Base-by-base conservation (phyloP, 2,113 vertebrate genomes). In the Zosterops japonicus region DNA sequence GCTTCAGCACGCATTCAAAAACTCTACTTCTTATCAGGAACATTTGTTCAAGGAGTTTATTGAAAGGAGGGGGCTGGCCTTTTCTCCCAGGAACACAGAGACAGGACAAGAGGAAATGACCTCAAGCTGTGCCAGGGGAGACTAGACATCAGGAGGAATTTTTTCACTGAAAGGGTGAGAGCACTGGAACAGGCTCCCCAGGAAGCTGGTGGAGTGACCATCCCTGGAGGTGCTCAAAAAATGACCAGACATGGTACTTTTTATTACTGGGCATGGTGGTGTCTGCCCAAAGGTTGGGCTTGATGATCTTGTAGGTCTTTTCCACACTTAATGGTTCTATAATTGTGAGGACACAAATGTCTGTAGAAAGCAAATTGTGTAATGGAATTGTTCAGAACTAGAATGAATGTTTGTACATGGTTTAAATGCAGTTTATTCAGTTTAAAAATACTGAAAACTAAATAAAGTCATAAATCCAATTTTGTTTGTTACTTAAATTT, bases 401-500 rank as follows among this genome's bases (percentile, higher is more conserved):
- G 87, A 84, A 95, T 36, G 67, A 9, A 44, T 92, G 65, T 36
- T 42, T 94, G 61, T n/a, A 39, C 64, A 20, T 61, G 5, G 23
- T 52, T 95, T 91, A 94, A 91, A 95, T n/a, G 67, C 63, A 79
- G 57, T 44, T 80, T 59, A 78, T 46, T 88, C 50, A 55, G 27
- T 44, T 94, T 92, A 39, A 36, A 69, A 95, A 72, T 52, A 89
- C 19, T 27, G 46, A 77, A 67, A 96, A 90, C 11, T 65, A 93
- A 72, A 88, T 63, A 75, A 67, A 95, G 41, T 11, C 13, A 89
- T 72, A 74, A 63, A 88, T 61, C 31, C 8, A 68, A 64, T 94
- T 87, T 74, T 80, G 42, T 85, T 87, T 93, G 31, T 28, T 53
- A 71, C 88, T 93, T 93, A 93, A 14, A 77, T 93, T 78, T 80